Evolutionary conservation across 1,140 invertebrate species (phyloP), one percentile per base, ranked within the genome.

Genomic region (Radopholus similis): DNA sequence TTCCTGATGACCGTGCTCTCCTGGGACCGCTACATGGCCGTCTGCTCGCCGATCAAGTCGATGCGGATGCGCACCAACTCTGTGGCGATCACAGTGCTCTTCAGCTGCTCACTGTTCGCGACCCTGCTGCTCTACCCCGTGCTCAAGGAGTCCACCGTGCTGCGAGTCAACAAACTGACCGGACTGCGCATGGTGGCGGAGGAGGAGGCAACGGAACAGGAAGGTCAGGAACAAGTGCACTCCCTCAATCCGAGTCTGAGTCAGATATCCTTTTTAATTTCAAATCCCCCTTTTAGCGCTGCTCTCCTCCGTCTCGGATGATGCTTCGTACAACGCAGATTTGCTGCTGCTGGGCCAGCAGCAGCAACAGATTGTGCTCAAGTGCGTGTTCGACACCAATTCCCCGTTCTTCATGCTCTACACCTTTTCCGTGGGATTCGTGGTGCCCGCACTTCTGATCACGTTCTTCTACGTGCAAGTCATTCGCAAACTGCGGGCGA

Each of bases 391-490:
- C 53, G 78, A 80, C 38, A 72, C 80, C 18, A 69, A 66, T 65
- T 58, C 62, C 49, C 59, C 75, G 1, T 40, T 70, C 21, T 81
- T 81, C 54, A 82, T 74, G 63, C 47, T 80, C 13, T 80, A 80
- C 64, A 80, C 77, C 18, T 81, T 81, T 64, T 40, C 66, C 34
- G 68, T 75, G 35, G 78, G 78, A n/a, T 81, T 68, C 59, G 26
- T 81, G 9, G 62, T 81, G n/a, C 78, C 78, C 11, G 78, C 78
- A 0, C 35, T 81, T 40, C 38, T 81, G 18, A 82, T 81, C 21
- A 75, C 65, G 8, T 73, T 77, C 28, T 81, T 81, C 49, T 81
- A 81, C 59, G 23, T 72, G n/a, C 59, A 62, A 44, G 78, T 78
- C 34, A 23, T 40, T 26, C 32, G 26, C 47, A 44, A 64, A 58